Conservation (phyloP, 2,888 invertebrate genomes). For the Drosophila anomelani region DNA sequence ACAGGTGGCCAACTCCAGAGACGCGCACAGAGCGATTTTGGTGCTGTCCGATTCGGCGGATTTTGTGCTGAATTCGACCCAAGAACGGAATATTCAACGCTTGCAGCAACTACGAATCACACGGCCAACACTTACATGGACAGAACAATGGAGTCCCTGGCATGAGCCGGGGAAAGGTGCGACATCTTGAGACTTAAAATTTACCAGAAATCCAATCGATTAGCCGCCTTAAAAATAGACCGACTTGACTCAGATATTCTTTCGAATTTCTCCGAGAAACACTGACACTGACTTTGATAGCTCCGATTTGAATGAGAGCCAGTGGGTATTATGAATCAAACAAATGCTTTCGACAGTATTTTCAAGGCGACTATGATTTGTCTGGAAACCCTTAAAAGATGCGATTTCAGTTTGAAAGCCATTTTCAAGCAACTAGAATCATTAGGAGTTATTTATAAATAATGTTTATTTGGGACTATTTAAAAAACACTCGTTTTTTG, state of each 20-base stretch:
- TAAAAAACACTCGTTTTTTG: no score
- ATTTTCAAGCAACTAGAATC: not conserved
- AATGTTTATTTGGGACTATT: no score
- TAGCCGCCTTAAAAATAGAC: constrained; percentile 7
- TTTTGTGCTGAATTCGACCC: constrained; percentile 3
- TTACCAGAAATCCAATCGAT: constrained; percentile 22
- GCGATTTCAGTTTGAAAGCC: not conserved
- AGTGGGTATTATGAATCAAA: not conserved
- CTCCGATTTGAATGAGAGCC: constrained; percentile 8
- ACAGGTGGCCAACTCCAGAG: constrained; percentile 63
- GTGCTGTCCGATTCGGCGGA: constrained; percentile 27
- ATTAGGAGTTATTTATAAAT: not conserved
- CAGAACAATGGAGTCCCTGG: constrained; percentile 15
- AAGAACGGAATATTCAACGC: no score
- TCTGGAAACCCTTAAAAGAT: not conserved
- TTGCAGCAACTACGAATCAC: no score
- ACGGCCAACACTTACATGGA: constrained; percentile 36
- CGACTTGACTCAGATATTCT: constrained; percentile 8
- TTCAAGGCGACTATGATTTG: not conserved
- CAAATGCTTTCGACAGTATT: not conserved
- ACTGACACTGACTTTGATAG: constrained; percentile 11
- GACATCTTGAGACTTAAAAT: constrained; percentile 45
- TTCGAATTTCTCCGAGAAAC: constrained; percentile 3
- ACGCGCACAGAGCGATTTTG: constrained; percentile 57
- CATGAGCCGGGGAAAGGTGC: constrained; percentile 6